phyloP scores from a whole-genome alignment of 1,140 invertebrate species.

The Elymnias hypermnestra region DNA sequence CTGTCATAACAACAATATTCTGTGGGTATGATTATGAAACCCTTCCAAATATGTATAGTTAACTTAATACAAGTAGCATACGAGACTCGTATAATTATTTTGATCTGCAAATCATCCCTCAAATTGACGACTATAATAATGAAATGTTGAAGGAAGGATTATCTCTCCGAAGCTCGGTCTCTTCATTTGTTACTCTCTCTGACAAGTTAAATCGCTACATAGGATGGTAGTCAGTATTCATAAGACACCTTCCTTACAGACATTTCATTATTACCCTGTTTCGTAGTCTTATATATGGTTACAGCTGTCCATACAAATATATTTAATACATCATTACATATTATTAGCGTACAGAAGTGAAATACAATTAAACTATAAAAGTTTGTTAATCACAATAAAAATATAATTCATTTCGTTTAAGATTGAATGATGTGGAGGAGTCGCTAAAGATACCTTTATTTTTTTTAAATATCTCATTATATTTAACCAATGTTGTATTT shows the following conservation, averaged over 20 bases:
- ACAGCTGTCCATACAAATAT: conserved; percentile 19
- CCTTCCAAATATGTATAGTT: conserved; percentile 1
- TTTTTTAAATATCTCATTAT: too few relatives aligned
- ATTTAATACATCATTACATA: too few relatives aligned
- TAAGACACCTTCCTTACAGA: conserved; percentile 58
- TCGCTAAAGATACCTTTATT: too few relatives aligned
- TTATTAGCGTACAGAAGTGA: too few relatives aligned
- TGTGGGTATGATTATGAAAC: too few relatives aligned
- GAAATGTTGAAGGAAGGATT: conserved; percentile 46
- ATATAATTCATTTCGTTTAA: too few relatives aligned
- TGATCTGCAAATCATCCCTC: conserved; percentile 35
- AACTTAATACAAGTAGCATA: not conserved
- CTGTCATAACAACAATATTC: too few relatives aligned
- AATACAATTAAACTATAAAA: too few relatives aligned
- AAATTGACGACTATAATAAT: conserved; percentile 46
- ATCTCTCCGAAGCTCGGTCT: conserved; percentile 30
- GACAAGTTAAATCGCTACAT: conserved; percentile 62
- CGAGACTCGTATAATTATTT: conserved; percentile 15
- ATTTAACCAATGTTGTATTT: too few relatives aligned
- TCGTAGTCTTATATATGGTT: conserved; percentile 19
- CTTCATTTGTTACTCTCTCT: conserved; percentile 58
- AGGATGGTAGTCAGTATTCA: conserved; percentile 52
- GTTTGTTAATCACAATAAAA: too few relatives aligned
- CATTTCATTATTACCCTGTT: conserved; percentile 44
- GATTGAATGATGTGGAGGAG: too few relatives aligned